phyloP scores from a whole-genome alignment of 2,888 invertebrate species.

The Drosophila eohydei region DNA sequence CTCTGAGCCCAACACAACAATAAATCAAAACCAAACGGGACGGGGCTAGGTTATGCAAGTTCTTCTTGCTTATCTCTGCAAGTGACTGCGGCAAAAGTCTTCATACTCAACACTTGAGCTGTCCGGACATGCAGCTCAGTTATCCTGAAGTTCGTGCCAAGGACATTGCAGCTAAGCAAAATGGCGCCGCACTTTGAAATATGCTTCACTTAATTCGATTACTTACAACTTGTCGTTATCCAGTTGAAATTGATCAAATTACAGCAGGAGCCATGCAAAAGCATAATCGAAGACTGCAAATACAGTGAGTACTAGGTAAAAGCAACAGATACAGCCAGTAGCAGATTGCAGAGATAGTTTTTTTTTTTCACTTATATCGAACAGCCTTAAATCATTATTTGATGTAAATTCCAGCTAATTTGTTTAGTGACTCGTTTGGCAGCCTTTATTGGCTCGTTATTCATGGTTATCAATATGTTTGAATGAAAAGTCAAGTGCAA shows the following conservation, averaged over 20 bases:
- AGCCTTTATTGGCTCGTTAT: neutral
- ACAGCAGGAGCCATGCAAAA: conserved; percentile 38
- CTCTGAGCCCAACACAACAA: conserved; percentile 64
- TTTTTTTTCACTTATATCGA: neutral
- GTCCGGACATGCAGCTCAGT: conserved; percentile 41
- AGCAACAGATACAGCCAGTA: neutral
- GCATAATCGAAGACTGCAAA: neutral
- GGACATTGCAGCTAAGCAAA: conserved; percentile 58
- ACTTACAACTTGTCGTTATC: conserved; percentile 41
- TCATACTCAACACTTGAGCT: conserved; percentile 38
- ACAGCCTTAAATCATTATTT: neutral
- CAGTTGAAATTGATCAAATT: conserved; percentile 64
- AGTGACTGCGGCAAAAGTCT: conserved; percentile 52
- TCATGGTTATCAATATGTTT: conserved; percentile 4
- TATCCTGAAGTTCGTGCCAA: conserved; percentile 62
- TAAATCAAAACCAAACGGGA: conserved; percentile 66
- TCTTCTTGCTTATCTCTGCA: conserved; percentile 9
- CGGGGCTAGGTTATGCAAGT: neutral
- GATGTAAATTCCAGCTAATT: neutral
- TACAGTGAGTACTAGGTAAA: conserved; percentile 9
- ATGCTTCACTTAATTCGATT: conserved; percentile 65
- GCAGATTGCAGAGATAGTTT: too few species aligned
- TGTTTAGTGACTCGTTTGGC: neutral
- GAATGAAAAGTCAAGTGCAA: neutral
- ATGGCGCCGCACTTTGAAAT: conserved; percentile 29